phyloP scores from a whole-genome alignment of 2,797 vertebrate species.

The Melanotaenia maccullochi region DNA sequence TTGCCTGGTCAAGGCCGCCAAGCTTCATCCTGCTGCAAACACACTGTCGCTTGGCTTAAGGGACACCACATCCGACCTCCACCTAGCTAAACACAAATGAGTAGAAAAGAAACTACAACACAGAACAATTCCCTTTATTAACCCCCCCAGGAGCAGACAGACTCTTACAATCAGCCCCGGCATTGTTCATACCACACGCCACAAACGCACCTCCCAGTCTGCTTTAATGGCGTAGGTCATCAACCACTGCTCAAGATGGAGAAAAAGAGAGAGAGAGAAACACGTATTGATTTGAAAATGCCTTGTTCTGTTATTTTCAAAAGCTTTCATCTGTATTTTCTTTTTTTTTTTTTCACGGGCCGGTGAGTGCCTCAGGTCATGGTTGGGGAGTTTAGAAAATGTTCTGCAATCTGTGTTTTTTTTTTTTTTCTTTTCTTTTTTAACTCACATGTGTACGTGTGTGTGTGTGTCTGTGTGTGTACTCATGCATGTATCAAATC shows the following conservation, averaged over 20 bases:
- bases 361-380: conserved; percentile 61
- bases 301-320: conserved; percentile 78
- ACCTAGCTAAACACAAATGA: conserved; percentile 70
- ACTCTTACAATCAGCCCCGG: conserved; percentile 69
- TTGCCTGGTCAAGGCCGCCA: conserved; percentile 61
- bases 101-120: conserved; percentile 71
- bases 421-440: not conserved
- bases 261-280: conserved; percentile 32
- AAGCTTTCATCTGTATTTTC: conserved; percentile 67
- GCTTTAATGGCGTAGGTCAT: conserved; percentile 74
- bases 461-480: conserved; percentile 8
- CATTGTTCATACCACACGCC: conserved; percentile 58
- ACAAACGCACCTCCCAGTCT: conserved; percentile 41
- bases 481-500: conserved; percentile 69
- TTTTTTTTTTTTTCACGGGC: conserved; percentile 23
- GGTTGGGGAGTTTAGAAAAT: conserved; percentile 64
- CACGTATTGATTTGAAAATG: conserved; percentile 80
- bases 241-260: conserved; percentile 68
- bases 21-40: conserved; percentile 58
- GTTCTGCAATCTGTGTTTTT: conserved; percentile 57
- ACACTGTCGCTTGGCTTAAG: conserved; percentile 58
- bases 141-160: conserved; percentile 59
- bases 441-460: conserved; percentile 14
- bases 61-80: conserved; percentile 65
- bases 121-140: conserved; percentile 75